Evolutionary conservation across 2,888 invertebrate genomes (phyloP), one percentile per base, ranked within the genome.

Genomic region (Lapara coniferarum): DNA sequence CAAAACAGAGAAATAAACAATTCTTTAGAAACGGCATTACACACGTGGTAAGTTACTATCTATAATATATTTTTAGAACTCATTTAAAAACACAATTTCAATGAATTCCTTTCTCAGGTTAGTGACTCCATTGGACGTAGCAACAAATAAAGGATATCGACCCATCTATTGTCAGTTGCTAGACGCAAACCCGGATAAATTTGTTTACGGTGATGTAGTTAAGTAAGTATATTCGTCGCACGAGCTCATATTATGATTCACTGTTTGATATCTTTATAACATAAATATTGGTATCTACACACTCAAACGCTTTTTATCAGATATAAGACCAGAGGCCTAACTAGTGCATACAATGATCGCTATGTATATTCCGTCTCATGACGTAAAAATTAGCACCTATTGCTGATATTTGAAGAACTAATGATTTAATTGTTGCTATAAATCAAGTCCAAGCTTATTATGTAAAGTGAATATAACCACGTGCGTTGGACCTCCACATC

Each of bases 151-250:
- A 69, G 95, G 95, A 3, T 93, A 95, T 78, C 89, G 89, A 69
- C 92, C 95, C 0, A 88, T 95, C 46, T 91, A 94, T 70, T 93
- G 91, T 67, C 94, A 91, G 77, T 79, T 96, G 44, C 77, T 94
- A 16, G 95, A 96, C 76, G 79, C 81, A 12, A 95, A 96, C 73
- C 87, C 95, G 0, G 93, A 94, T 13, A 92, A 94, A 74, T 96
- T 95, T 77, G 92, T 93, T 49, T 96, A 89, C 71, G 71, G 75
- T 30, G 88, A 89, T 73, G 87, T 84, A 25, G 90, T 96, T 79
- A 96, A 95, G 87, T 86, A 82, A 58, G 68, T 67, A 66, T 63
- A 25, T 19, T 49, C 12, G 49, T 12, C 12, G 63, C 16, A 63
- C 19, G 55, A 37, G 37, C 8, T 37, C 37, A 37, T 37, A 37